A percentile compares a stretch with the other conserved stretches of the same genome.
Conservation (phyloP, 2,797 vertebrate species). For the Sebastes matsubarae region DNA sequence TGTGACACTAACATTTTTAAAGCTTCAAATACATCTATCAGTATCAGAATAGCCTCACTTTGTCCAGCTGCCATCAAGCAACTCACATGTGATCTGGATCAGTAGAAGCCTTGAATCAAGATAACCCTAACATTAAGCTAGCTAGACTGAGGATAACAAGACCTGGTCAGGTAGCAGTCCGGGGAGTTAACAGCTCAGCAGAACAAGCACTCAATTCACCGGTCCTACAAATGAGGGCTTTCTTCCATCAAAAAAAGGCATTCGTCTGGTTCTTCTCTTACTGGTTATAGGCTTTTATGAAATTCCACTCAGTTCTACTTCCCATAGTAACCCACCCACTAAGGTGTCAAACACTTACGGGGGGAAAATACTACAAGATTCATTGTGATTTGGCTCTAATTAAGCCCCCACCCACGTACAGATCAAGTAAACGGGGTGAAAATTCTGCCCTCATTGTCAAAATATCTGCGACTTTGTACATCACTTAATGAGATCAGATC, state of each 20-base stretch:
- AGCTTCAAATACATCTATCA: neutral
- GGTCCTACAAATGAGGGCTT: constrained; percentile 13
- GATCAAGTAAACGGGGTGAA: constrained; percentile 41
- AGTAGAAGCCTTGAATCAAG: neutral
- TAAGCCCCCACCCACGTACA: constrained; percentile 38
- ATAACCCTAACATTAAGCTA: neutral
- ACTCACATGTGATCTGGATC: neutral
- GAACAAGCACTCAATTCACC: neutral
- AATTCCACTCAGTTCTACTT: constrained; percentile 60
- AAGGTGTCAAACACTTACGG: constrained; percentile 51
- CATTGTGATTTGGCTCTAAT: constrained; percentile 53
- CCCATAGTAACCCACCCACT: constrained; percentile 56
- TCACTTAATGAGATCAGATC: constrained; percentile 49
- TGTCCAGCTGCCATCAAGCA: neutral
- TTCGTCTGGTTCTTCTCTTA: constrained; percentile 44
- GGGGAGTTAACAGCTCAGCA: constrained; percentile 15
- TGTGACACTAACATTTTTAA: neutral
- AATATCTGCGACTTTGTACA: constrained; percentile 29
- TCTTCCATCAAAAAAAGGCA: constrained; percentile 8
- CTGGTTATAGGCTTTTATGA: constrained; percentile 46
- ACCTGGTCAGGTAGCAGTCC: constrained; percentile 3
- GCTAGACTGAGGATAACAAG: neutral
- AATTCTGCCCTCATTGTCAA: constrained; percentile 40
- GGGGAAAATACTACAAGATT: constrained; percentile 46
- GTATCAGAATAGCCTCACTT: neutral